Conservation (phyloP, 2,888 invertebrate genomes). For the Ctena decussata region DNA sequence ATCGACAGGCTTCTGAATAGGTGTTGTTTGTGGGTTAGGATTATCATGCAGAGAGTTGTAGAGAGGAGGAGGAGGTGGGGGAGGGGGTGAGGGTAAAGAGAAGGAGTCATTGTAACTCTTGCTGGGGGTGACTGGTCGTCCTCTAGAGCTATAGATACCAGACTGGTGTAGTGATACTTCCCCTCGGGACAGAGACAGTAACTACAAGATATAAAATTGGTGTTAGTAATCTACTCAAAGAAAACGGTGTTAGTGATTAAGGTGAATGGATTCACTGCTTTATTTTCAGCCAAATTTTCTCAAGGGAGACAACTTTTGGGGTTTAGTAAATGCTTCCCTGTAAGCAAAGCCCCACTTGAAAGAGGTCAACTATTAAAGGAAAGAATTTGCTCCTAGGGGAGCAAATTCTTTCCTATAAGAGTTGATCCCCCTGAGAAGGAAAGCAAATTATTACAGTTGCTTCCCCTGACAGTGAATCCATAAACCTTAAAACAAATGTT, state of each 20-base stretch:
- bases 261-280: too few relatives aligned
- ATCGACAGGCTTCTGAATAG: not conserved
- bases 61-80: slow-evolving; percentile 56
- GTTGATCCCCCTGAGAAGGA: too few relatives aligned
- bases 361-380: too few relatives aligned
- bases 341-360: too few relatives aligned
- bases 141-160: slow-evolving; percentile 41
- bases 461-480: too few relatives aligned
- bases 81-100: slow-evolving; percentile 38
- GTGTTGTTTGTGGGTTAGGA: not conserved
- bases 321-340: too few relatives aligned
- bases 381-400: too few relatives aligned
- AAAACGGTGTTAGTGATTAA: not conserved
- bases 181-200: slow-evolving; percentile 42
- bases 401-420: too few relatives aligned
- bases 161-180: slow-evolving; percentile 41
- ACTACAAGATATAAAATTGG: slow-evolving; percentile 51
- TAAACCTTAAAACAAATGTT: too few relatives aligned
- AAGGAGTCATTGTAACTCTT: slow-evolving; percentile 26
- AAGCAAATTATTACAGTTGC: too few relatives aligned
- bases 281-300: too few relatives aligned
- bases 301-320: too few relatives aligned
- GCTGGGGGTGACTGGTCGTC: slow-evolving; percentile 43
- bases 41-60: slow-evolving; percentile 15
- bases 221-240: not conserved